Evolutionary conservation across 2,888 invertebrate species (phyloP).

Genomic region (Poecilus cupreus): DNA sequence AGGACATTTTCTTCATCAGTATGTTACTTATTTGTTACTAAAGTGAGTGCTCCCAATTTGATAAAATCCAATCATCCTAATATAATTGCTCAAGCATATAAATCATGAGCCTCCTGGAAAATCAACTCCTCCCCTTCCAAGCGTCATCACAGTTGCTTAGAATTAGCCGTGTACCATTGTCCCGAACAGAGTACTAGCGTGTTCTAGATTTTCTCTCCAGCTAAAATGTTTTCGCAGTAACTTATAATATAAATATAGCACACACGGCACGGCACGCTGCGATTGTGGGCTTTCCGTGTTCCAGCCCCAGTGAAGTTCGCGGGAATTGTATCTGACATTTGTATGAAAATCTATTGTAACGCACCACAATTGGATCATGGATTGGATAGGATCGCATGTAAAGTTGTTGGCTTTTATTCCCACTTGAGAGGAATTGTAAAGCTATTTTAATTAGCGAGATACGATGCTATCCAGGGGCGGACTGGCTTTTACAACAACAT

Average conservation of each 20-base stretch:
- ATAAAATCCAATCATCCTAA: no score
- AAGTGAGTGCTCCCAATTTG: no score
- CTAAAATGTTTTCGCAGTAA: constrained; percentile 25
- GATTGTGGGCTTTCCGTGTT: not conserved
- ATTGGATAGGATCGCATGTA: not conserved
- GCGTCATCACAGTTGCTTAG: no score
- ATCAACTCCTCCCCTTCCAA: no score
- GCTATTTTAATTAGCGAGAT: not conserved
- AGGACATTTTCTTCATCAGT: no score
- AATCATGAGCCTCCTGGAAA: no score
- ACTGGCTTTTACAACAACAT: no score
- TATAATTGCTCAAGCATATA: no score
- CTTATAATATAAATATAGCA: constrained; percentile 10
- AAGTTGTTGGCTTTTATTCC: not conserved
- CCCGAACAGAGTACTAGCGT: not conserved
- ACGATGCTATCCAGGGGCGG: not conserved
- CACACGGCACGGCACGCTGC: not conserved
- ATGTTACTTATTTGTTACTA: no score
- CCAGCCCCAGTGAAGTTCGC: not conserved
- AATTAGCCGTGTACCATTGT: not conserved
- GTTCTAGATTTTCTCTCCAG: not conserved
- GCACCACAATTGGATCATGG: constrained; percentile 3
- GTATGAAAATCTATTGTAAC: constrained; percentile 21
- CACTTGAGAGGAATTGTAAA: not conserved
- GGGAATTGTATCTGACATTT: constrained; percentile 15